Percentiles rank a stretch among this genome's conserved stretches.
Conservation (phyloP, 2,113 vertebrate genomes). For the Cacatua alba region DNA sequence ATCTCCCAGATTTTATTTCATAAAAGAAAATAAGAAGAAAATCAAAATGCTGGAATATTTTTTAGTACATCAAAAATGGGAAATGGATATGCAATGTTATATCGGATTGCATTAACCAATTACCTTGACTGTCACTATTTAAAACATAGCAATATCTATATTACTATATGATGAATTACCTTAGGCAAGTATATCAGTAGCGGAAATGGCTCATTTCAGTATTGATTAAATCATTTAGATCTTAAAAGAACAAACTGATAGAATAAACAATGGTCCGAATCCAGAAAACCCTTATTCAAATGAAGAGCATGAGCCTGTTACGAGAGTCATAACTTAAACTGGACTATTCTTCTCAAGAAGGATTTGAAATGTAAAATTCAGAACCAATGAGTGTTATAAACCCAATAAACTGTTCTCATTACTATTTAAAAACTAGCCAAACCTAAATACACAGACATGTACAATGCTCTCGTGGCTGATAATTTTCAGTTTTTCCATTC, state of each 20-base stretch:
- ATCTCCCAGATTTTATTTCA: conserved; percentile 65
- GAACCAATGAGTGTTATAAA: background rate
- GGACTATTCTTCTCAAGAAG: background rate
- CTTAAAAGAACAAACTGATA: conserved; percentile 20
- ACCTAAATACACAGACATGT: background rate
- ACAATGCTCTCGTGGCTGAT: background rate
- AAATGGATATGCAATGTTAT: conserved; percentile 1
- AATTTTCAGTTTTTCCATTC: background rate
- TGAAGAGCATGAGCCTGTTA: background rate
- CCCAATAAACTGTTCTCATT: background rate
- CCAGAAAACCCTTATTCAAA: background rate
- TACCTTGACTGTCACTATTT: conserved; percentile 15
- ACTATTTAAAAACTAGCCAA: background rate
- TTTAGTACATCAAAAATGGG: conserved; percentile 44
- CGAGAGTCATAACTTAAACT: background rate
- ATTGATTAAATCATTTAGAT: conserved; percentile 35
- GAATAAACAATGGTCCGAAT: conserved; percentile 31
- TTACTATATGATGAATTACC: conserved; percentile 24
- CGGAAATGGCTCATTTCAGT: background rate
- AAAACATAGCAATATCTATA: conserved; percentile 14
- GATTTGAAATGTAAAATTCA: background rate
- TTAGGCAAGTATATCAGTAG: conserved; percentile 11
- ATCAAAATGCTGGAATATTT: conserved; percentile 59
- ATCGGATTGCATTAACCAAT: conserved; percentile 45
- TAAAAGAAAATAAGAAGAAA: conserved; percentile 67